phyloP scores from a whole-genome alignment of 2,113 vertebrate species.

The Beaufortia kweichowensis region DNA sequence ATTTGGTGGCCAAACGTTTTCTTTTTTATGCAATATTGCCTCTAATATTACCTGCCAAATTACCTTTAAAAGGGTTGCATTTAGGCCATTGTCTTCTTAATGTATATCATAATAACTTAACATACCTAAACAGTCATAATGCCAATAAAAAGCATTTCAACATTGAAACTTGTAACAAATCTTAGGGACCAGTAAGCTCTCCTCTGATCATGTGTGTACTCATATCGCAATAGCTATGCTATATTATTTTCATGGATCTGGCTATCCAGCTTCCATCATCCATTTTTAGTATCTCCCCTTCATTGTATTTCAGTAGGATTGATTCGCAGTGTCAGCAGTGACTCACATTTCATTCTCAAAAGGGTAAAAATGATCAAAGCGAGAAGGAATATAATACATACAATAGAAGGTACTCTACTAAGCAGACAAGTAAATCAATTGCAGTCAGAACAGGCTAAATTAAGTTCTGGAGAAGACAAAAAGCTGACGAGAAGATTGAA shows the following conservation, averaged over 20 bases:
- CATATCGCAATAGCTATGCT: background rate
- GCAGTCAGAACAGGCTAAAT: constrained; percentile 3
- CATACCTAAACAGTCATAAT: no score
- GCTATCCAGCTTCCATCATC: constrained; percentile 20
- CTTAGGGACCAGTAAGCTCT: background rate
- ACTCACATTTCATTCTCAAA: constrained; percentile 42
- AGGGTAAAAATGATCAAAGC: constrained; percentile 35
- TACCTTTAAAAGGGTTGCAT: no score
- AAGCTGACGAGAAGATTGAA: constrained; percentile 25
- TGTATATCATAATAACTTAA: no score
- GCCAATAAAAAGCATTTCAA: no score
- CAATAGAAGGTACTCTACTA: constrained; percentile 22
- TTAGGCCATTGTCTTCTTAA: no score
- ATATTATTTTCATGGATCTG: constrained; percentile 21
- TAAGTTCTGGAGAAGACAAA: constrained; percentile 28
- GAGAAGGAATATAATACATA: constrained; percentile 28
- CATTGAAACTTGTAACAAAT: background rate
- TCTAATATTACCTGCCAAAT: no score
- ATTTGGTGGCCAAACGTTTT: no score
- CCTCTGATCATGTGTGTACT: background rate
- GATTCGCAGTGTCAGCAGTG: constrained; percentile 34
- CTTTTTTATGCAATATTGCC: no score
- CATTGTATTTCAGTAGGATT: constrained; percentile 37
- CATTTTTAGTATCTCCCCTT: constrained; percentile 34
- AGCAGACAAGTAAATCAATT: constrained; percentile 24